Evolutionary conservation across 2,113 vertebrate genomes (phyloP).

Genomic region (Genyomyrus donnyi): DNA sequence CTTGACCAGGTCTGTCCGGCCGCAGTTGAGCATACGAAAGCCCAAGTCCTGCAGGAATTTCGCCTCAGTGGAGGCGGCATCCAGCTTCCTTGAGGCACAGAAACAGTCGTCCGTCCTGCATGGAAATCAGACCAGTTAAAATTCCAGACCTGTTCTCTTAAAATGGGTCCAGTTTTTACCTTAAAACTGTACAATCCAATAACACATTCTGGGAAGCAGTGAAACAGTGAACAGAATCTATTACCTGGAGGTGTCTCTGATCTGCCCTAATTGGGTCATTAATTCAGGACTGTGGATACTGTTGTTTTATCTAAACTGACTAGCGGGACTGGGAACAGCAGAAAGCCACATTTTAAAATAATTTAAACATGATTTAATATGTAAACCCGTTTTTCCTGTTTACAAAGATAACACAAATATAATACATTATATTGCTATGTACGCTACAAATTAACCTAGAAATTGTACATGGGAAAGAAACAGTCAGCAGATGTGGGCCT

Average conservation of each 20-base stretch:
- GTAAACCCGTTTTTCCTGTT: not conserved
- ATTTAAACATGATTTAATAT: not conserved
- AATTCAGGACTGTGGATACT: not conserved
- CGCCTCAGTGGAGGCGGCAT: slow-evolving; percentile 87
- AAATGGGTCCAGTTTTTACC: not conserved
- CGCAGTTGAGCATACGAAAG: slow-evolving; percentile 98
- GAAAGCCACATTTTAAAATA: not conserved
- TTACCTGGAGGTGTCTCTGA: not conserved
- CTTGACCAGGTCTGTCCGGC: slow-evolving; percentile 91
- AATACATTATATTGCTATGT: not conserved
- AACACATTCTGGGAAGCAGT: not conserved
- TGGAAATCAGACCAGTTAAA: not conserved
- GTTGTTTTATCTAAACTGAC: slow-evolving; percentile 9
- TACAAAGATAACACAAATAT: not conserved
- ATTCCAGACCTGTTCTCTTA: not conserved
- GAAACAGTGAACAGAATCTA: not conserved
- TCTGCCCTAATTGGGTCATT: slow-evolving; percentile 5
- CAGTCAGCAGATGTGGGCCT: not conserved
- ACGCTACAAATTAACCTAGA: not conserved
- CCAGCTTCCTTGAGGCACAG: slow-evolving; percentile 90
- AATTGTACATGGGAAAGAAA: not conserved
- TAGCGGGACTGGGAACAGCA: not conserved
- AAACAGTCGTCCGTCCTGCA: slow-evolving; percentile 93
- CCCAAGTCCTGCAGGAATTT: slow-evolving; percentile 97
- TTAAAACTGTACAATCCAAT: not conserved